Evolutionary conservation across 2,888 invertebrate species (phyloP).

Genomic region (Hipparchia semele): DNA sequence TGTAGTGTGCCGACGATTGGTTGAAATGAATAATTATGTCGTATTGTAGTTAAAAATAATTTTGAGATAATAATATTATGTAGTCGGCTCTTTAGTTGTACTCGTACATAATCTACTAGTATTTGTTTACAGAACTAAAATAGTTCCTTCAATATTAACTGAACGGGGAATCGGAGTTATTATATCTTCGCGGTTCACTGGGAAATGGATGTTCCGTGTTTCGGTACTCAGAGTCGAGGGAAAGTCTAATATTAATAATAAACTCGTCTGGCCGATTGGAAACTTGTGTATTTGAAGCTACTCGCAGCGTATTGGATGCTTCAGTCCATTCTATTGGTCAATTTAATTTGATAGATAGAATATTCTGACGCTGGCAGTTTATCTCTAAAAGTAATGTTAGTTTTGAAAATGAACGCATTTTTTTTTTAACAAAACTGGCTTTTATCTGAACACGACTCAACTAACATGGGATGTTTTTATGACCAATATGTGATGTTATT

Average conservation of each 20-base stretch:
- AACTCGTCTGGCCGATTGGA: constrained; percentile 37
- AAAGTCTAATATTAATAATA: constrained; percentile 40
- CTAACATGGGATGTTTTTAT: too few relatives aligned
- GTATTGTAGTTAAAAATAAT: too few relatives aligned
- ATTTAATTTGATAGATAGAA: constrained; percentile 8
- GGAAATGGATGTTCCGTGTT: constrained; percentile 42
- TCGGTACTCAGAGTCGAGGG: constrained; percentile 30
- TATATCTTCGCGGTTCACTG: constrained; percentile 30
- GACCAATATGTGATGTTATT: too few relatives aligned
- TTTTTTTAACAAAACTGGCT: neutral
- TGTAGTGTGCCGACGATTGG: too few relatives aligned
- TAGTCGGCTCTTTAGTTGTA: too few relatives aligned
- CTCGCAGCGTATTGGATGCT: constrained; percentile 9
- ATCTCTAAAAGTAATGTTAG: neutral
- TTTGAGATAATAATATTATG: too few relatives aligned
- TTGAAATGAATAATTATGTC: too few relatives aligned
- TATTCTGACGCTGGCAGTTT: neutral
- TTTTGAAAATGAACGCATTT: neutral
- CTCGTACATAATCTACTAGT: too few relatives aligned
- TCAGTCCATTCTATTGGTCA: constrained; percentile 4
- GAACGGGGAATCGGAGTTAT: constrained; percentile 27
- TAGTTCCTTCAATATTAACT: constrained; percentile 25
- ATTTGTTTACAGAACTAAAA: constrained; percentile 13
- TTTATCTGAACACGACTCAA: neutral
- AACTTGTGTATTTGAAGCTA: constrained; percentile 25